Evolutionary conservation across 2,113 vertebrate species (phyloP).

Genomic region (Lutjanus erythropterus): DNA sequence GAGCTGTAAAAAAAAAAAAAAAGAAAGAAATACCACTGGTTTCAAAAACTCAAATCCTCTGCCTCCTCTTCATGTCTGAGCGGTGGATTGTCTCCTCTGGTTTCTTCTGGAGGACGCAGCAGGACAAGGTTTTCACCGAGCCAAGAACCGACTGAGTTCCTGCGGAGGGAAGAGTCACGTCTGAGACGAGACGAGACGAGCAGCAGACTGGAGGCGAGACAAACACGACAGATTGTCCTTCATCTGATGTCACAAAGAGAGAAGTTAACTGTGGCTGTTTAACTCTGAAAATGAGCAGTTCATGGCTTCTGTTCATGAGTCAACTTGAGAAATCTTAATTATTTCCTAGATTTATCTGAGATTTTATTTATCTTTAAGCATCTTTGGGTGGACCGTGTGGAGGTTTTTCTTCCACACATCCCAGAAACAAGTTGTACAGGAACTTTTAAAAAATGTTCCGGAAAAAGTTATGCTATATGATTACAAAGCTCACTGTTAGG

Average conservation of each 20-base stretch:
- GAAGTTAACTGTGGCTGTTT: background rate
- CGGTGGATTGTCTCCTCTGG: background rate
- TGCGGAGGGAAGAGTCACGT: background rate
- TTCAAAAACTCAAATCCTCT: background rate
- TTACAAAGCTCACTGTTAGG: too few relatives aligned
- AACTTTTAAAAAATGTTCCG: too few relatives aligned
- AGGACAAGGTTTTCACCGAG: background rate
- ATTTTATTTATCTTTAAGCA: too few relatives aligned
- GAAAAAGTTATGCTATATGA: too few relatives aligned
- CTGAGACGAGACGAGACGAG: background rate
- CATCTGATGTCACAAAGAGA: background rate
- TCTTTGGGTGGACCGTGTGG: too few relatives aligned
- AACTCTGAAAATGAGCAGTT: too few relatives aligned
- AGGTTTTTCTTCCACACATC: too few relatives aligned
- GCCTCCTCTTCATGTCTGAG: background rate
- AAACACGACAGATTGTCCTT: background rate
- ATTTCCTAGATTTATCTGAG: too few relatives aligned
- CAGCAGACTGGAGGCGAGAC: constrained; percentile 9
- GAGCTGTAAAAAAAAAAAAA: constrained; percentile 6
- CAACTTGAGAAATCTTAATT: too few relatives aligned
- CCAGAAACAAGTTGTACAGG: too few relatives aligned
- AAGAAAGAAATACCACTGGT: constrained; percentile 1
- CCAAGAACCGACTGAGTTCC: constrained; percentile 5
- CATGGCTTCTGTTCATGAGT: background rate
- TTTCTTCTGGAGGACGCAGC: background rate